A percentile compares a stretch with the other conserved stretches of the same genome.
Conservation (phyloP, 2,113 vertebrate genomes). For the Centropristis striata region DNA sequence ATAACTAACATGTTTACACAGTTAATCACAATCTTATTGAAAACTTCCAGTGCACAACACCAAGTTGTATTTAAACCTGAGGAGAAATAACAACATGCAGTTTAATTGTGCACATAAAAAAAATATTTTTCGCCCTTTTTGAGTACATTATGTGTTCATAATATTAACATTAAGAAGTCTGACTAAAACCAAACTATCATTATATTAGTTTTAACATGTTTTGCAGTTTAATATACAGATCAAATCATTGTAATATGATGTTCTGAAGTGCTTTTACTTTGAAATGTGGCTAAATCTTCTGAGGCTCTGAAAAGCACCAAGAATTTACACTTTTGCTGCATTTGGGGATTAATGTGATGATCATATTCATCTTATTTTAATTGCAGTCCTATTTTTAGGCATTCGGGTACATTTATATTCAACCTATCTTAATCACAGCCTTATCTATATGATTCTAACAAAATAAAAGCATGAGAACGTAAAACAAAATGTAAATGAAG, state of each 20-base stretch:
- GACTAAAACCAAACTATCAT: background rate
- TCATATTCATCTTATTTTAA: too few species aligned
- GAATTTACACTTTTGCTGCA: background rate
- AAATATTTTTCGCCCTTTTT: too few species aligned
- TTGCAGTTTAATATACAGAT: background rate
- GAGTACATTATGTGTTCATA: background rate
- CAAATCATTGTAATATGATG: background rate
- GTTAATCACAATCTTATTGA: too few species aligned
- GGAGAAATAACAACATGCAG: too few species aligned
- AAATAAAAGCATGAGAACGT: background rate
- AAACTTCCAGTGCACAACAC: too few species aligned
- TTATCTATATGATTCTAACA: rapidly evolving
- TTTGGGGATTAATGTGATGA: too few species aligned
- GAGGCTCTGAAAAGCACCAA: background rate
- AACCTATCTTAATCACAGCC: too few species aligned
- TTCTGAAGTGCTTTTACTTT: background rate
- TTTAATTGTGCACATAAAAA: background rate
- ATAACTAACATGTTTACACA: too few species aligned
- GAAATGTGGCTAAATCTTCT: background rate
- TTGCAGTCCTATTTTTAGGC: background rate
- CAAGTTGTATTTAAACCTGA: too few species aligned
- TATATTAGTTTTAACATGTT: background rate
- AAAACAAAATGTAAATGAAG: background rate
- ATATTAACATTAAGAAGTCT: background rate
- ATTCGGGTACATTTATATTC: background rate